Conservation (phyloP, 1,140 invertebrate genomes). For the Ostrea denselamellosa region DNA sequence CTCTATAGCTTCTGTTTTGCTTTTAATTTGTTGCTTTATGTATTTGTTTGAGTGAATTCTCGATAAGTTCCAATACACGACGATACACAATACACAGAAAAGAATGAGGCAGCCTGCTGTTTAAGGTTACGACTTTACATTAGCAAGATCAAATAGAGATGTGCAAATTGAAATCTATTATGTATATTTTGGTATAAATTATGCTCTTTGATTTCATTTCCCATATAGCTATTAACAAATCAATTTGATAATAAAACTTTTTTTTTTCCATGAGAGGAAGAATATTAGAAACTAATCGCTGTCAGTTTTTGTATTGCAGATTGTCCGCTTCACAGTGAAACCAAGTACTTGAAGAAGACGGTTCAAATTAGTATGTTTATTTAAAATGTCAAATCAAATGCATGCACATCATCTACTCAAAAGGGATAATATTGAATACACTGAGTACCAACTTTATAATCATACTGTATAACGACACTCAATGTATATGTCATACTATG, state of each 20-base stretch:
- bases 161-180: slow-evolving; percentile 31
- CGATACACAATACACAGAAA: background rate
- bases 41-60: background rate
- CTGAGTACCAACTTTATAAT: no score
- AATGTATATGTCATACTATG: no score
- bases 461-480: no score
- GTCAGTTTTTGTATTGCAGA: background rate
- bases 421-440: no score
- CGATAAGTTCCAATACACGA: background rate
- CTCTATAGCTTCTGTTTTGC: background rate
- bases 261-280: background rate
- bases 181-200: slow-evolving; percentile 31
- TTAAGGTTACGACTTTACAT: background rate
- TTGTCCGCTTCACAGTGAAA: background rate
- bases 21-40: background rate
- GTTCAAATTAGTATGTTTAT: background rate
- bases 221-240: background rate
- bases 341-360: no score
- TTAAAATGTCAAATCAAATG: no score
- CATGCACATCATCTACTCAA: no score
- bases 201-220: slow-evolving; percentile 20
- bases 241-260: background rate
- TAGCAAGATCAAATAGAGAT: background rate
- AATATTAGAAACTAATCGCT: background rate
- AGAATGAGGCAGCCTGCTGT: slow-evolving; percentile 7